phyloP scores from a whole-genome alignment of 2,113 vertebrate species.

The Telmatochromis sp. region DNA sequence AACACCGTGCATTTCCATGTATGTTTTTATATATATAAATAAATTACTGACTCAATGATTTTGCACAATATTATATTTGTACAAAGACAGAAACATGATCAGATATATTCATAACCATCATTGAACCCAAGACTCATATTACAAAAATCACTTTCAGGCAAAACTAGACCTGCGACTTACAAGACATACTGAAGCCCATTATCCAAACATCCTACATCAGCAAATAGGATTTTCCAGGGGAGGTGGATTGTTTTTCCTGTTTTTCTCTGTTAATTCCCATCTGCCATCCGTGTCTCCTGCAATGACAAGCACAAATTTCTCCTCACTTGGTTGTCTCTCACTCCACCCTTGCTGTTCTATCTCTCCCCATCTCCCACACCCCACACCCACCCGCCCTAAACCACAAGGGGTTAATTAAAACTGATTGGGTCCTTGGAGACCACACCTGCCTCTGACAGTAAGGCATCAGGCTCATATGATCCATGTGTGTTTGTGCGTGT shows the following conservation, averaged over 20 bases:
- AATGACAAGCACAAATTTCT: slow-evolving; percentile 20
- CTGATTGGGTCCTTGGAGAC: slow-evolving; percentile 71
- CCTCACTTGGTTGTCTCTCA: neutral
- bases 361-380: neutral
- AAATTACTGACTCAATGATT: neutral
- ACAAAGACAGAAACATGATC: neutral
- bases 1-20: neutral
- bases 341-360: neutral
- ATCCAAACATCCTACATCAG: neutral
- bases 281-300: neutral
- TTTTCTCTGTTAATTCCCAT: neutral
- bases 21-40: neutral
- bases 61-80: neutral
- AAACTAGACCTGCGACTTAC: neutral
- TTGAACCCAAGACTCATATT: neutral
- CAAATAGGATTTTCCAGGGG: neutral
- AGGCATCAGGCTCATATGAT: slow-evolving; percentile 41
- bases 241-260: neutral
- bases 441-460: slow-evolving; percentile 74
- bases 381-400: slow-evolving; percentile 10
- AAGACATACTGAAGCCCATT: neutral
- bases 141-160: neutral
- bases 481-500: slow-evolving; percentile 14
- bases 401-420: slow-evolving; percentile 79
- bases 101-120: neutral